These are phyloP conservation scores for Lutjanus campechanus DNA, from an alignment of 2,797 vertebrate genomes.

Conservation along the genomic window DNA sequence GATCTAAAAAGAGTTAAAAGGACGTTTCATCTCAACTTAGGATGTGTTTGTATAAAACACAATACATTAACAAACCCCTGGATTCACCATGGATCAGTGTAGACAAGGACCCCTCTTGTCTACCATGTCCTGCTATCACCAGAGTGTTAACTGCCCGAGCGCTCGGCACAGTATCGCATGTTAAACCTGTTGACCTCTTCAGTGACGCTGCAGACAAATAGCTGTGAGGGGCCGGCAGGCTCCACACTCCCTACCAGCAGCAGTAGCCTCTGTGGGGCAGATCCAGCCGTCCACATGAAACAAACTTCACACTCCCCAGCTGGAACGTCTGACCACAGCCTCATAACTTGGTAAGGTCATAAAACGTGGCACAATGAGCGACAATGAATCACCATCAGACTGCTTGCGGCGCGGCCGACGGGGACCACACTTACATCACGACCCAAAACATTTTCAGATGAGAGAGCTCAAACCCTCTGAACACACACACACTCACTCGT, in stretches of 20 bases:
- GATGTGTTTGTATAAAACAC: constrained; percentile 12
- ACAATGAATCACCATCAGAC: constrained; percentile 36
- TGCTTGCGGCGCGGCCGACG: not conserved
- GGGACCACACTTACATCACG: constrained; percentile 43
- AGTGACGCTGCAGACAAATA: constrained; percentile 51
- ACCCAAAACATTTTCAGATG: constrained; percentile 27
- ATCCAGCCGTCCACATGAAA: constrained; percentile 50
- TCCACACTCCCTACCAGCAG: constrained; percentile 18
- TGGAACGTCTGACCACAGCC: constrained; percentile 31
- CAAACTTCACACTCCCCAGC: constrained; percentile 30
- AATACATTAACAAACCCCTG: constrained; percentile 7
- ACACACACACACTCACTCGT: not conserved
- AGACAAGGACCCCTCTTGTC: constrained; percentile 50
- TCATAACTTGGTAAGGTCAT: constrained; percentile 55
- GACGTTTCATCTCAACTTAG: not conserved
- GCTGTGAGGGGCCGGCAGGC: constrained; percentile 4
- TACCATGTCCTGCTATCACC: constrained; percentile 24
- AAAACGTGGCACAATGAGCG: constrained; percentile 49
- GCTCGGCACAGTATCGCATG: constrained; percentile 43
- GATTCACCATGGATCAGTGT: constrained; percentile 12
- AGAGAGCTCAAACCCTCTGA: not conserved
- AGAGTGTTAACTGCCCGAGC: constrained; percentile 44
- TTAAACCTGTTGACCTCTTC: constrained; percentile 63
- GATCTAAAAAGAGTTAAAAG: too few relatives aligned
- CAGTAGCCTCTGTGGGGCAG: constrained; percentile 21